A percentile compares a stretch with the other conserved stretches of the same genome.
Evolutionary conservation across 2,888 invertebrate species (phyloP).

Genomic region (Chrysolina haemoptera): DNA sequence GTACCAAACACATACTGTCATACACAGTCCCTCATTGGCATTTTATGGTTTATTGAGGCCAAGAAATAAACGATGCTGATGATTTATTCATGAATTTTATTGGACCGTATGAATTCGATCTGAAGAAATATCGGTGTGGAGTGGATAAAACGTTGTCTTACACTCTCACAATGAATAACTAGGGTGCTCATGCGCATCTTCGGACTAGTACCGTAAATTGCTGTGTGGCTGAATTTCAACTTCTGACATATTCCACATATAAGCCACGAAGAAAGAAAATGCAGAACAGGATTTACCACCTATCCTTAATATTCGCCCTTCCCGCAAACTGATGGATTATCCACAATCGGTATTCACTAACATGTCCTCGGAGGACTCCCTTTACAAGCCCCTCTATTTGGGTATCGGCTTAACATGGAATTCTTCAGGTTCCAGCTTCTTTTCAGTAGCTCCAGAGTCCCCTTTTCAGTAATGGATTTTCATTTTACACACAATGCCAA

Average conservation of each 20-base stretch:
- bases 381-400: conserved; percentile 61
- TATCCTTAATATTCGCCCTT: conserved; percentile 22
- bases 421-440: conserved; percentile 57
- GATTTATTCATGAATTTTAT: no score
- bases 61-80: no score
- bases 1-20: no score
- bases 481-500: conserved; percentile 64
- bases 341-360: conserved; percentile 67
- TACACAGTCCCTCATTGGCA: no score
- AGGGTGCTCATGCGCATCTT: background rate
- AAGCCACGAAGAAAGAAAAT: background rate
- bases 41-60: no score
- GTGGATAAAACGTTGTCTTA: no score
- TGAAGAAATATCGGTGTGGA: no score
- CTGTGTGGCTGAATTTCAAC: background rate
- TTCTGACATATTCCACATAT: background rate
- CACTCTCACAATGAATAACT: no score
- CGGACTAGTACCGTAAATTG: background rate
- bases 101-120: no score
- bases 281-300: conserved; percentile 1
- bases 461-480: conserved; percentile 67
- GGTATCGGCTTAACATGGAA: conserved; percentile 62
- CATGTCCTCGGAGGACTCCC: conserved; percentile 60
- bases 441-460: conserved; percentile 51
- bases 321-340: conserved; percentile 63